phyloP scores from a whole-genome alignment of 1,140 invertebrate genomes.

The Drosophila miranda region DNA sequence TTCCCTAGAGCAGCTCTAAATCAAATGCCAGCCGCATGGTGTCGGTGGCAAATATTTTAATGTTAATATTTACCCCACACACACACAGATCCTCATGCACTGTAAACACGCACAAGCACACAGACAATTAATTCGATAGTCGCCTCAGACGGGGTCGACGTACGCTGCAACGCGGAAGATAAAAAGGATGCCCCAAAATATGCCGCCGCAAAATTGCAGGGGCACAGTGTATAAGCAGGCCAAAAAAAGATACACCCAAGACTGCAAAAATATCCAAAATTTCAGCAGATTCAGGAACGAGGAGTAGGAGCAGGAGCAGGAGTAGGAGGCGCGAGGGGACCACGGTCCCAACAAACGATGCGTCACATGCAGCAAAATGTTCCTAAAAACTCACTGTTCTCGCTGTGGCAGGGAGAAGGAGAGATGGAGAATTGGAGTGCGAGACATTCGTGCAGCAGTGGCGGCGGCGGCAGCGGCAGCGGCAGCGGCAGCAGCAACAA shows the following conservation, averaged over 20 bases:
- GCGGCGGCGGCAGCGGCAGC: constrained; percentile 46
- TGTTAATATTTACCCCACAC: constrained; percentile 51
- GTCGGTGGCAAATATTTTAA: constrained; percentile 54
- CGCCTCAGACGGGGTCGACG: constrained; percentile 47
- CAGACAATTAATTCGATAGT: constrained; percentile 60
- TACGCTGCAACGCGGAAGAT: constrained; percentile 75
- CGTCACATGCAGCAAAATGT: constrained; percentile 73
- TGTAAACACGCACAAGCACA: constrained; percentile 8
- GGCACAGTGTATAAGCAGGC: constrained; percentile 20
- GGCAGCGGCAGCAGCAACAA: constrained; percentile 60
- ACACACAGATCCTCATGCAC: background rate
- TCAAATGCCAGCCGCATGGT: constrained; percentile 49
- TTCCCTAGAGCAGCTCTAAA: constrained; percentile 52
- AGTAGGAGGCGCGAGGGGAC: too few relatives aligned
- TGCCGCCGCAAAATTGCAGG: constrained; percentile 62
- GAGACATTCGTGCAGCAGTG: constrained; percentile 13
- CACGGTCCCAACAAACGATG: constrained; percentile 46
- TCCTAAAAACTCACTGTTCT: constrained; percentile 51
- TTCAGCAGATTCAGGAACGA: constrained; percentile 55
- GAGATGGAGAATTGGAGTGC: background rate
- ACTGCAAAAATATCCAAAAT: constrained; percentile 74
- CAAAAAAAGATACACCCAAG: constrained; percentile 44
- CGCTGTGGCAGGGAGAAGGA: constrained; percentile 8
- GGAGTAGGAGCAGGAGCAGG: constrained; percentile 5
- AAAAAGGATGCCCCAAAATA: constrained; percentile 78